Evolutionary conservation across 1,140 invertebrate species (phyloP), one percentile per base, ranked within the genome.

Genomic region (Temnothorax nylanderi): DNA sequence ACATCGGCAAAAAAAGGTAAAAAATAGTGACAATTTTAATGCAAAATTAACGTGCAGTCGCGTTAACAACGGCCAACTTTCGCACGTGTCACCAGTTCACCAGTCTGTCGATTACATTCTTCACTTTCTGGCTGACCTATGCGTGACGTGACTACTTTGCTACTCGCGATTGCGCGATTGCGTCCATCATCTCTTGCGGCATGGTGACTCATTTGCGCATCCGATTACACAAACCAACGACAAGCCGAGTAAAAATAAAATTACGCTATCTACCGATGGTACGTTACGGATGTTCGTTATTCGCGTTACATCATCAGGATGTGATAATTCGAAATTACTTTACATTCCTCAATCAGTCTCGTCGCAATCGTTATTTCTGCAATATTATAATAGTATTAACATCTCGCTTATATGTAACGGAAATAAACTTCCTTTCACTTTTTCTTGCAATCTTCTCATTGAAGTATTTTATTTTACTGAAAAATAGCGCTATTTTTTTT

Each of bases 121-220:
- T 62, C 16, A 69, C 58, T 69, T 67, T 51, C 44, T 18, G 75
- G 8, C 82, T 76, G 87, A 89, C 7, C 62, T 75, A 26, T 72
- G 89, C 60, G 49, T 74, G 89, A 84, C 56, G 3, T n/a, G 21
- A 82, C 87, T 71, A 87, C 76, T 87, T 47, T 1, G 26, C 11
- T 6, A 67, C 21, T 81, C 13, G 58, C 41, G 26, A 84, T 71
- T 54, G 65, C n/a, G 5, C 13, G 49, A 41, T 18, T 5, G 16
- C n/a, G 47, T 75, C 26, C 6, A 26, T 75, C 41, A 44, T 64
- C 34, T 51, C 47, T 85, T 32, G 18, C 32, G 13, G 18, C 11
- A 26, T 49, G 11, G 8, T 78, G 75, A 85, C 34, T 78, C 60
- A 78, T 51, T 65, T 21, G 56, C 32, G 32, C 41, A 60, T 74